Conservation (phyloP, 92 coral and sea anemone genomes). For the Palythoa heliodiscus region DNA sequence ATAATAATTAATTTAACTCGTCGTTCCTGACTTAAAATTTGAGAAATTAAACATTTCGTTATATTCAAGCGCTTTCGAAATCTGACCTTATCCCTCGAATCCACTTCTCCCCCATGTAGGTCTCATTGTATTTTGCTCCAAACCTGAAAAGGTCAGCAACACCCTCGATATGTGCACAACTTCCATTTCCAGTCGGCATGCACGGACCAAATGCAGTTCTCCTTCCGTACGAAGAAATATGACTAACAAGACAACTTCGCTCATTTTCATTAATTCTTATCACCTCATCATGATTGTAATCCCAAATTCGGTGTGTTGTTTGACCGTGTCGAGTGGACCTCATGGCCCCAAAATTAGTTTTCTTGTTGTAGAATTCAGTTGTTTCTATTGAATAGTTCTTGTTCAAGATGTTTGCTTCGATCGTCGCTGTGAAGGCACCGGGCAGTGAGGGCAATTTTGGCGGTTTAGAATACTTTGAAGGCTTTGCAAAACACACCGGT, state of each 20-base stretch:
- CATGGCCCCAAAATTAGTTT: slow-evolving; percentile 57
- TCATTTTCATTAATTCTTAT: slow-evolving; percentile 40
- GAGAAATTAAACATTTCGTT: neutral
- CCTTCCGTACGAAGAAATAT: slow-evolving; percentile 18
- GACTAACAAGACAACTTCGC: slow-evolving; percentile 50
- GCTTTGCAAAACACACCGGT: slow-evolving; percentile 55
- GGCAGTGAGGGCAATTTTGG: slow-evolving; percentile 75
- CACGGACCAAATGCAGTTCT: slow-evolving; percentile 57
- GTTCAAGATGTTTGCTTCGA: slow-evolving; percentile 63
- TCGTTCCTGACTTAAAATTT: too few relatives aligned
- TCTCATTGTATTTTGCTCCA: slow-evolving; percentile 66
- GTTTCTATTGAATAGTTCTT: slow-evolving; percentile 55
- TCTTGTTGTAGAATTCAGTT: slow-evolving; percentile 64
- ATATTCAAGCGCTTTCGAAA: neutral
- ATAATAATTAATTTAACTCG: too few relatives aligned
- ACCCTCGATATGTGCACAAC: slow-evolving; percentile 60
- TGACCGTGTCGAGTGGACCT: slow-evolving; percentile 43
- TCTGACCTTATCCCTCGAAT: slow-evolving; percentile 77
- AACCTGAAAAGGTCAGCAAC: slow-evolving; percentile 64
- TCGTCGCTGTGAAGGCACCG: slow-evolving; percentile 52
- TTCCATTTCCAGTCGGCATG: slow-evolving; percentile 10
- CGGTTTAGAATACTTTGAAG: slow-evolving; percentile 21
- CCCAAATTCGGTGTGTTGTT: slow-evolving; percentile 49
- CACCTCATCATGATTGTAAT: slow-evolving; percentile 68
- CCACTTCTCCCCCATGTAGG: slow-evolving; percentile 54